Conservation (phyloP, 2,113 vertebrate genomes). For the Oncorhynchus mykiss region DNA sequence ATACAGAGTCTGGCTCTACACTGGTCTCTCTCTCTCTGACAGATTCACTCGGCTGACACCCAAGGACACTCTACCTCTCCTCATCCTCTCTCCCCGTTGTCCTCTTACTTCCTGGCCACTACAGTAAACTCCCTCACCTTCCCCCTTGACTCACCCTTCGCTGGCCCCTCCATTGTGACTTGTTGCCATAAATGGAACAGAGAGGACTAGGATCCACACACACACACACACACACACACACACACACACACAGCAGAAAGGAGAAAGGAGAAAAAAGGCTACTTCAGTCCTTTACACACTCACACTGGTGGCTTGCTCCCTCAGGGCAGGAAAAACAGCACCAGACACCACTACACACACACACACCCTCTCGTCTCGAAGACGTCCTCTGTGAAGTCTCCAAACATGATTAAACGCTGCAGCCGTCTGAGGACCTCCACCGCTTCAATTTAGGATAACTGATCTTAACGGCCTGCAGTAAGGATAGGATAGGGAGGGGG, state of each 20-base stretch:
- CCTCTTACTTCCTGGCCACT: background rate
- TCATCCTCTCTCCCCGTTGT: background rate
- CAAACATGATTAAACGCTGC: background rate
- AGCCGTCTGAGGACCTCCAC: background rate
- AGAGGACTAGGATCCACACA: background rate
- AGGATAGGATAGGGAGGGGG: too few relatives aligned
- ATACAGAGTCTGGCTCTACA: too few relatives aligned
- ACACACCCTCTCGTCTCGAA: background rate
- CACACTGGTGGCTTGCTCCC: conserved; percentile 33
- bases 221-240: conserved; percentile 1
- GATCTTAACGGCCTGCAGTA: background rate
- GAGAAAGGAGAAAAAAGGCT: conserved; percentile 41
- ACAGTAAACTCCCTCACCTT: background rate
- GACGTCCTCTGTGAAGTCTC: background rate
- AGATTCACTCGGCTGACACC: background rate
- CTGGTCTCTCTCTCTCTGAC: background rate
- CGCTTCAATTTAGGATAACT: background rate
- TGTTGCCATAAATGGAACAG: background rate
- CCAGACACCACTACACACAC: background rate
- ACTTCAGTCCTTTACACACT: conserved; percentile 20
- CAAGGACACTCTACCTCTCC: background rate
- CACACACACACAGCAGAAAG: conserved; percentile 40
- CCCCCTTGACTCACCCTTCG: background rate
- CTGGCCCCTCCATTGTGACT: background rate
- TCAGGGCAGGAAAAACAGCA: conserved; percentile 16